phyloP scores from a whole-genome alignment of 2,888 invertebrate species.

The Athalia cordata region DNA sequence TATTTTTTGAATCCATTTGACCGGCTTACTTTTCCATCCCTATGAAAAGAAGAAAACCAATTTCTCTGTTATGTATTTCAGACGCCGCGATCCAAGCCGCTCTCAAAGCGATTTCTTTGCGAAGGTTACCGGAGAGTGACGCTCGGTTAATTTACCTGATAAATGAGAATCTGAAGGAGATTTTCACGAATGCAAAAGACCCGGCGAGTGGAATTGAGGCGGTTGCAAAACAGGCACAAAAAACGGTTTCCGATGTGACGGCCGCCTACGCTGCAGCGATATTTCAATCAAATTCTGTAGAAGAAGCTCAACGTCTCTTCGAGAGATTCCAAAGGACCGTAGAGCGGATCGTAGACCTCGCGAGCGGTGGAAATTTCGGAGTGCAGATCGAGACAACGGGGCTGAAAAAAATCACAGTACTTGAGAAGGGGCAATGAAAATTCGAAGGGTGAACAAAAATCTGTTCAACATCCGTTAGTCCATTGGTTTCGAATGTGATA shows the following conservation, averaged over 20 bases:
- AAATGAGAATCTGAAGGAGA: constrained; percentile 53
- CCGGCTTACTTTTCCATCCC: neutral
- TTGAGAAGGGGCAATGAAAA: neutral
- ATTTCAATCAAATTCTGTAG: constrained; percentile 57
- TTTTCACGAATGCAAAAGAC: constrained; percentile 3
- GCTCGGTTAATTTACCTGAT: constrained; percentile 56
- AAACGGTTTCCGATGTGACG: constrained; percentile 60
- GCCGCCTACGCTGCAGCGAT: constrained; percentile 62
- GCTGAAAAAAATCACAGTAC: neutral
- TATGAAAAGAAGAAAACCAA: neutral
- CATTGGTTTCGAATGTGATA: no score
- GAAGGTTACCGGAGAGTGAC: constrained; percentile 49
- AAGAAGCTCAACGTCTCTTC: constrained; percentile 58
- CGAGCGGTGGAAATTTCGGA: constrained; percentile 56
- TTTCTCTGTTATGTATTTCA: neutral
- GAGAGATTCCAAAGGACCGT: constrained; percentile 59
- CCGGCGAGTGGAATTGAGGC: constrained; percentile 57
- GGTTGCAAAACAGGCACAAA: constrained; percentile 59
- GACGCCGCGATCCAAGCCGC: constrained; percentile 50
- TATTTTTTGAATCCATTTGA: neutral
- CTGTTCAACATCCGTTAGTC: no score
- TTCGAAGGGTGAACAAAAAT: neutral
- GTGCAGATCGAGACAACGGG: neutral
- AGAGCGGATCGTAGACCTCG: constrained; percentile 61
- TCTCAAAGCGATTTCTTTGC: constrained; percentile 53